Evolutionary conservation across 1,140 invertebrate species (phyloP).

Genomic region (Gonatopus flavifemur): DNA sequence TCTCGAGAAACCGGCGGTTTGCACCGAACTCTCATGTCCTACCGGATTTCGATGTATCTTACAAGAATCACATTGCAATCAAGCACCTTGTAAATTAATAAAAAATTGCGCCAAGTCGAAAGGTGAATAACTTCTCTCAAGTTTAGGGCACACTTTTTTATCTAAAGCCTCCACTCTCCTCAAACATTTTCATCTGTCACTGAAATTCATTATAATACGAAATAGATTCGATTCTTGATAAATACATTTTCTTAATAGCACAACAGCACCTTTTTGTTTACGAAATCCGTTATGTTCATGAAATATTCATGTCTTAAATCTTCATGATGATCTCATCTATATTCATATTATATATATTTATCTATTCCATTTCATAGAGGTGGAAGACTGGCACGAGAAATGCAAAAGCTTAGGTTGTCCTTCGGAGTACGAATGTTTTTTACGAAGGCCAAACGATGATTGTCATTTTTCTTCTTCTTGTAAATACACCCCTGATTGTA

Average conservation of each 20-base stretch:
- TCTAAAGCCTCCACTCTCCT: too few species aligned
- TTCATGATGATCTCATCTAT: too few species aligned
- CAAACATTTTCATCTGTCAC: too few species aligned
- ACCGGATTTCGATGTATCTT: slow-evolving; percentile 37
- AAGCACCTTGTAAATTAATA: slow-evolving; percentile 40
- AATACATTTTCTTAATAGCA: too few species aligned
- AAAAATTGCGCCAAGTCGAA: slow-evolving; percentile 31
- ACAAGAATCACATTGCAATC: slow-evolving; percentile 32
- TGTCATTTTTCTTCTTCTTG: slow-evolving; percentile 26
- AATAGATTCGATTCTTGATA: too few species aligned
- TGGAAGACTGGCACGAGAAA: slow-evolving; percentile 25
- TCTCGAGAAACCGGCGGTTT: slow-evolving; percentile 32
- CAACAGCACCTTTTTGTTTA: too few species aligned
- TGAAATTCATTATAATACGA: too few species aligned
- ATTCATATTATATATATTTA: too few species aligned
- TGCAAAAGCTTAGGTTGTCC: slow-evolving; percentile 37
- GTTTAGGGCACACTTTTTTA: not conserved
- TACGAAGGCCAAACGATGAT: slow-evolving; percentile 27
- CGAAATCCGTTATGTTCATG: too few species aligned
- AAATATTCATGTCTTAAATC: too few species aligned
- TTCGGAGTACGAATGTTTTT: slow-evolving; percentile 42
- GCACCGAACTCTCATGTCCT: slow-evolving; percentile 34
- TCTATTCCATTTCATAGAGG: slow-evolving; percentile 33
- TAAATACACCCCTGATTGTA: slow-evolving; percentile 37
- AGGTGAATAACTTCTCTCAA: slow-evolving; percentile 29